These are phyloP conservation scores for Physeter macrocephalus DNA, from an alignment of 2,113 vertebrate genomes.

Conservation along the genomic window DNA sequence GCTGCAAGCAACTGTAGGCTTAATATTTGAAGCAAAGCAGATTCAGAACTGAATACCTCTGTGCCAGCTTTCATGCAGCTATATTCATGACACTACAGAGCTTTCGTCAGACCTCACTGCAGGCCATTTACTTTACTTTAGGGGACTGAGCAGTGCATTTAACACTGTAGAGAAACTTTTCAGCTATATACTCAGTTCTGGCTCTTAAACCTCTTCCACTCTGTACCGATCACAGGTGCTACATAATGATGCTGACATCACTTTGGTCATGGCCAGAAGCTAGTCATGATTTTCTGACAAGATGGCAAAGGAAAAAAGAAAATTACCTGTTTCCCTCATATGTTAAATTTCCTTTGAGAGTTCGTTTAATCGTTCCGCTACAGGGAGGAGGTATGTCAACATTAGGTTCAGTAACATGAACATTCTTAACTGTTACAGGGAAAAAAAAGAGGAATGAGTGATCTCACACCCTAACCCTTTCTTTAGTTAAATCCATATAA, in stretches of 20 bases:
- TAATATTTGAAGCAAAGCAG: constrained; percentile 43
- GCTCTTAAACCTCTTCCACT: neutral
- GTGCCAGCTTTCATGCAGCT: neutral
- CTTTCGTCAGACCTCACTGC: neutral
- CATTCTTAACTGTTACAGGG: neutral
- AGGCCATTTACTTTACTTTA: constrained; percentile 29
- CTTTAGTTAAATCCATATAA: neutral
- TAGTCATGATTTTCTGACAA: constrained; percentile 23
- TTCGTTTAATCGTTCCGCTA: neutral
- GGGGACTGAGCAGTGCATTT: neutral
- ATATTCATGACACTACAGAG: neutral
- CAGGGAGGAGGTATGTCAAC: neutral
- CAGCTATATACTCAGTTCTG: neutral
- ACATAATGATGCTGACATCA: neutral
- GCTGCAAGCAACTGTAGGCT: neutral
- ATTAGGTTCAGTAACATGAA: neutral
- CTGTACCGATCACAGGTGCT: neutral
- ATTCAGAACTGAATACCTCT: neutral
- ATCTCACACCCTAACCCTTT: neutral
- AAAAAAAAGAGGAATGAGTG: neutral
- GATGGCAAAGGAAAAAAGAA: neutral
- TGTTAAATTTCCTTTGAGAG: neutral
- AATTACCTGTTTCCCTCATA: neutral
- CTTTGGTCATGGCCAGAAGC: neutral
- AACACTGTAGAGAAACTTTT: neutral